phyloP scores from a whole-genome alignment of 2,797 vertebrate genomes.

The Trematomus bernacchii region DNA sequence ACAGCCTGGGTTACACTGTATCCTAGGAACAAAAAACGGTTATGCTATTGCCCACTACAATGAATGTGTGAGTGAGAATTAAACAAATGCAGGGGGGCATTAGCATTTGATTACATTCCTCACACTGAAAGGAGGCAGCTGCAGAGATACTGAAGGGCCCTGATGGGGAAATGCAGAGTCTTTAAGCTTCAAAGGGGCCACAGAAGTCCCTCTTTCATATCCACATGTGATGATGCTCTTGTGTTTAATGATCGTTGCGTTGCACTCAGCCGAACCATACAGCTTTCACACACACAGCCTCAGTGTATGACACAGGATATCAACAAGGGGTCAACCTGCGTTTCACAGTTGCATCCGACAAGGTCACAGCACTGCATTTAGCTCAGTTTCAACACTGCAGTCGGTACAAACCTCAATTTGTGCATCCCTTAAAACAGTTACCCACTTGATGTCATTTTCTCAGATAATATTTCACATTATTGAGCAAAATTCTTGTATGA shows the following conservation, averaged over 20 bases:
- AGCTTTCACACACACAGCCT: slow-evolving; percentile 26
- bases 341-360: slow-evolving; percentile 17
- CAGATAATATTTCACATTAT: slow-evolving; percentile 28
- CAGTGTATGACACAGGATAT: slow-evolving; percentile 35
- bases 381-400: not conserved
- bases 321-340: not conserved
- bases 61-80: slow-evolving; percentile 56
- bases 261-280: slow-evolving; percentile 8
- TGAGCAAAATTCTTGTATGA: not conserved
- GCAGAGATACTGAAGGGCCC: slow-evolving; percentile 52
- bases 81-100: slow-evolving; percentile 60
- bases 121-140: slow-evolving; percentile 58
- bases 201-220: slow-evolving; percentile 55
- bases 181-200: slow-evolving; percentile 23
- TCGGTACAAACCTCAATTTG: not conserved
- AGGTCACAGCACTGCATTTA: slow-evolving; percentile 2
- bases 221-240: slow-evolving; percentile 52
- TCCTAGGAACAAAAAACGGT: slow-evolving; percentile 61
- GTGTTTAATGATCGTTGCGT: slow-evolving; percentile 52
- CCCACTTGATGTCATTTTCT: slow-evolving; percentile 12
- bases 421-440: not conserved
- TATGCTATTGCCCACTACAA: slow-evolving; percentile 45
- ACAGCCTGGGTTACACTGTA: slow-evolving; percentile 34
- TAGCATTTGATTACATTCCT: slow-evolving; percentile 81
- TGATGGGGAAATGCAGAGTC: slow-evolving; percentile 50